Evolutionary conservation across 2,888 invertebrate species (phyloP).

Genomic region (Periphyllus acericola): DNA sequence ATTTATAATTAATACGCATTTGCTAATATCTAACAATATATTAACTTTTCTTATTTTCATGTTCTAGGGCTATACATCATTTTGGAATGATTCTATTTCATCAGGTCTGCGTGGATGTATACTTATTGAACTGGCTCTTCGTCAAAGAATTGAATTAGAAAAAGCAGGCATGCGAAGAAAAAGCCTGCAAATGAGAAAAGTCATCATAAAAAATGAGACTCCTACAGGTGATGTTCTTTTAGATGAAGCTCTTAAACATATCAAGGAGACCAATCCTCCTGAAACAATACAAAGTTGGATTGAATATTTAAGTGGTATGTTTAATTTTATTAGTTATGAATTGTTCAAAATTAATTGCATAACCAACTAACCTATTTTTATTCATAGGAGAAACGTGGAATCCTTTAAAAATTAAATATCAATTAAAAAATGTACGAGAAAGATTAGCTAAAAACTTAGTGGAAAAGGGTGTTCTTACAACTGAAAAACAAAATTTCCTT

Average conservation of each 20-base stretch:
- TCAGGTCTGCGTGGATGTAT: conserved; percentile 98
- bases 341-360: not conserved
- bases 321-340: not conserved
- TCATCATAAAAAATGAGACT: conserved; percentile 83
- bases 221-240: conserved; percentile 97
- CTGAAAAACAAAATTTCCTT: conserved; percentile 99
- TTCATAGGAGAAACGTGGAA: conserved; percentile 97
- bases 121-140: conserved; percentile 93
- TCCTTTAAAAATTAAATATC: conserved; percentile 96
- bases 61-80: conserved; percentile 94
- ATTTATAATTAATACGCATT: not conserved
- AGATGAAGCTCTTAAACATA: conserved; percentile 94
- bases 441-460: conserved; percentile 98
- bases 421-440: conserved; percentile 98
- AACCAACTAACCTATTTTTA: not conserved
- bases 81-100: conserved; percentile 99
- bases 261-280: conserved; percentile 97
- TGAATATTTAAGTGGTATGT: conserved; percentile 95
- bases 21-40: no score
- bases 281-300: conserved; percentile 99
- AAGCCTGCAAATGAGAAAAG: conserved; percentile 86
- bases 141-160: conserved; percentile 95
- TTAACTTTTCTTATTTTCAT: not conserved
- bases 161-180: conserved; percentile 96
- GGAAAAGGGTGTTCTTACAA: conserved; percentile 98